Evolutionary conservation across 1,140 invertebrate genomes (phyloP).

Genomic region (Triops cancriformis): DNA sequence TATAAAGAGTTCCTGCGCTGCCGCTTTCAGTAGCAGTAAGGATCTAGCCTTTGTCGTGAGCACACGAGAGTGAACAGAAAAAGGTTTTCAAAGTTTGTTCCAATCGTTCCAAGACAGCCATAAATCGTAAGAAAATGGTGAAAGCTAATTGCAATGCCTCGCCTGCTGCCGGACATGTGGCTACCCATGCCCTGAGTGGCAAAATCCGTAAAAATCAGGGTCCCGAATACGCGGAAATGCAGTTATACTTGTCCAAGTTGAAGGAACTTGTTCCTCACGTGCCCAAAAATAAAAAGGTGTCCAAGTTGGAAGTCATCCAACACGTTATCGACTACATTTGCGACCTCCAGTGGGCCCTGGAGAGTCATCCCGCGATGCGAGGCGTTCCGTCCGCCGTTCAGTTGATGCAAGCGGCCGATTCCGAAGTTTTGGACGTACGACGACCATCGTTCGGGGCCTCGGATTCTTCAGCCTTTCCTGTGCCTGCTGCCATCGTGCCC

Average conservation of each 20-base stretch:
- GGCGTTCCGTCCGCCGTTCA: neutral
- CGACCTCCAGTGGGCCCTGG: conserved; percentile 80
- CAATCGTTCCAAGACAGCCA: neutral
- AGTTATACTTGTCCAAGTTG: conserved; percentile 80
- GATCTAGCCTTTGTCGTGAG: neutral
- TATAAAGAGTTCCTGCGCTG: neutral
- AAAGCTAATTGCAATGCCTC: neutral
- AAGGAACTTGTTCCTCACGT: conserved; percentile 50
- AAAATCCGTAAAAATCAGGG: conserved; percentile 39
- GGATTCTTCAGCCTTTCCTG: no score
- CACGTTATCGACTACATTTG: conserved; percentile 96
- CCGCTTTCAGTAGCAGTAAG: neutral
- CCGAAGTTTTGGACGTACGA: neutral
- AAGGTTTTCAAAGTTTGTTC: neutral
- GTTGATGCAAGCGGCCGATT: conserved; percentile 17
- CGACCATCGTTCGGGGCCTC: neutral
- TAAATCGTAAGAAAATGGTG: neutral
- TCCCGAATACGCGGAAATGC: conserved; percentile 80
- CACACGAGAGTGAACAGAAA: neutral
- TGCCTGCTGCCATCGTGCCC: neutral
- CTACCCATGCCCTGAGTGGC: neutral
- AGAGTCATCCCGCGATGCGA: conserved; percentile 43
- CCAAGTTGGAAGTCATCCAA: conserved; percentile 89
- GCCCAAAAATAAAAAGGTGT: conserved; percentile 37
- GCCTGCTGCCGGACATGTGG: neutral